Evolutionary conservation across 1,140 invertebrate genomes (phyloP).

Genomic region (Latrodectus geometricus): DNA sequence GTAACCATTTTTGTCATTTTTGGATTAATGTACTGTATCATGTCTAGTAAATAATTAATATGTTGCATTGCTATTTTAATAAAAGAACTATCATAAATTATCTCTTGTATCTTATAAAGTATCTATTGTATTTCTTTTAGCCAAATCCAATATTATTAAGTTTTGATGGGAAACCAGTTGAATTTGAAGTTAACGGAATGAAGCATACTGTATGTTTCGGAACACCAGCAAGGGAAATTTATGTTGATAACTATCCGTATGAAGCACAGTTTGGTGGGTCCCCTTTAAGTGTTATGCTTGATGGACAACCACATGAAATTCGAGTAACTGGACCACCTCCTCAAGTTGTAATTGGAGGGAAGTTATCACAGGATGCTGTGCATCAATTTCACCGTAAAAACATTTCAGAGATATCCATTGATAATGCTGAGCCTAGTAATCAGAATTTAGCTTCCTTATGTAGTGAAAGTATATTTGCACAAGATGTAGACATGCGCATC

Average conservation of each 20-base stretch:
- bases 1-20: too few relatives aligned
- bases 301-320: conserved; percentile 84
- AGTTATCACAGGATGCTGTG: not conserved
- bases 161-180: conserved; percentile 66
- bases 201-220: conserved; percentile 83
- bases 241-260: conserved; percentile 85
- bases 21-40: too few relatives aligned
- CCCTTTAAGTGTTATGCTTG: conserved; percentile 83
- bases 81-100: too few relatives aligned
- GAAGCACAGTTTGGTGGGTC: conserved; percentile 93
- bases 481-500: conserved; percentile 53
- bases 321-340: conserved; percentile 83
- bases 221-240: conserved; percentile 90
- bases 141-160: conserved; percentile 43
- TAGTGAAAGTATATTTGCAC: not conserved
- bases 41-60: too few relatives aligned
- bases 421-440: conserved; percentile 65
- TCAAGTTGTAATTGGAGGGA: conserved; percentile 72
- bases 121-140: conserved; percentile 48
- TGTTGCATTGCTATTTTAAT: too few relatives aligned
- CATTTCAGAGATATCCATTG: not conserved
- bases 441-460: not conserved
- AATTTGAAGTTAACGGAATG: conserved; percentile 70
- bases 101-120: too few relatives aligned
- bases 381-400: not conserved